A percentile compares a stretch with the other conserved stretches of the same genome.
Conservation (phyloP, 1,140 invertebrate genomes). For the Leptopilina boulardi region DNA sequence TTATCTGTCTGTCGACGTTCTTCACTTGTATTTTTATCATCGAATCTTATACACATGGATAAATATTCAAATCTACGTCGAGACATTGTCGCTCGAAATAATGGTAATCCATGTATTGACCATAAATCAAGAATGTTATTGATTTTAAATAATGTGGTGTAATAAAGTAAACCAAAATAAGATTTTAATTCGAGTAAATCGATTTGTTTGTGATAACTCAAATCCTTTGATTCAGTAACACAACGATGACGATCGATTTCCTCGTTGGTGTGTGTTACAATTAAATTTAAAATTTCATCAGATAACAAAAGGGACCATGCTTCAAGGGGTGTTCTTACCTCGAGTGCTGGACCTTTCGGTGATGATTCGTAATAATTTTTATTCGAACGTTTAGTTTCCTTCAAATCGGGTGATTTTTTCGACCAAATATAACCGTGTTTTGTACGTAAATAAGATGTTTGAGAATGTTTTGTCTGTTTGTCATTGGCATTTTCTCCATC, state of each 20-base stretch:
- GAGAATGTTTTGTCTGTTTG: background rate
- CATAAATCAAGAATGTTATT: background rate
- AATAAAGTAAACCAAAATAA: background rate
- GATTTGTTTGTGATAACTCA: background rate
- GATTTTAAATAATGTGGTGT: background rate
- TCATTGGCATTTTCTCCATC: background rate
- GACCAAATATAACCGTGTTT: background rate
- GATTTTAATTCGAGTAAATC: background rate
- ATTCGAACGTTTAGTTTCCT: background rate
- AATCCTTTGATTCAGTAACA: background rate
- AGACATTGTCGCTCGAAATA: slow-evolving; percentile 55
- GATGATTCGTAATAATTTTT: background rate
- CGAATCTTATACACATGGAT: background rate
- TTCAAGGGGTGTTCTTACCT: slow-evolving; percentile 63
- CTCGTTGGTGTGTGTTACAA: slow-evolving; percentile 73
- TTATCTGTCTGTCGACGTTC: background rate
- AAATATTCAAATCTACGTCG: slow-evolving; percentile 27
- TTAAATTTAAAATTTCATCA: slow-evolving; percentile 72
- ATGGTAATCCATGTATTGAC: slow-evolving; percentile 20
- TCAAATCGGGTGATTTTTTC: background rate
- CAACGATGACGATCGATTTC: slow-evolving; percentile 54
- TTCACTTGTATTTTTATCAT: background rate
- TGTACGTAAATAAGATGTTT: background rate
- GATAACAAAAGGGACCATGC: slow-evolving; percentile 74
- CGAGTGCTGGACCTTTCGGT: background rate